phyloP scores from a whole-genome alignment of 2,113 vertebrate genomes.

The Gnathonemus longibarbis region DNA sequence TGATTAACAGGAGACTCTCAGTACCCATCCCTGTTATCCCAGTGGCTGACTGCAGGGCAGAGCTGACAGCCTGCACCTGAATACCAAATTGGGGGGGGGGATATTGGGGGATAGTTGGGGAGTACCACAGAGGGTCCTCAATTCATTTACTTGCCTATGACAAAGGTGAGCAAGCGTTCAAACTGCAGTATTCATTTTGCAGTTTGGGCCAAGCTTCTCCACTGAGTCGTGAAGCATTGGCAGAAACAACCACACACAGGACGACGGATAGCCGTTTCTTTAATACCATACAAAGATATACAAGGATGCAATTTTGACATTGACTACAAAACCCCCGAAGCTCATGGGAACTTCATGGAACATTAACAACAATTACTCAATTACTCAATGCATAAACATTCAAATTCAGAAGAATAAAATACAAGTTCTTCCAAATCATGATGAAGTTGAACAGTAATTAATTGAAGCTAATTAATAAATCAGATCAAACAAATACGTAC shows the following conservation, averaged over 20 bases:
- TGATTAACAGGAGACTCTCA: neutral
- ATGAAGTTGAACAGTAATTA: neutral
- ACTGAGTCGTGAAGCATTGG: neutral
- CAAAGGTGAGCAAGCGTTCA: neutral
- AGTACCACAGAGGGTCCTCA: neutral
- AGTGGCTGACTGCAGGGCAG: neutral
- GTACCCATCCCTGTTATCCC: neutral
- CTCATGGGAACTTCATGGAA: neutral
- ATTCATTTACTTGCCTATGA: neutral
- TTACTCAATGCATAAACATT: neutral
- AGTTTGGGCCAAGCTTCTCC: neutral
- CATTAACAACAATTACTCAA: neutral
- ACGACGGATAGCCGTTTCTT: neutral
- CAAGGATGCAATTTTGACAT: neutral
- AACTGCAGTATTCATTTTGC: neutral
- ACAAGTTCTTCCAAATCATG: neutral
- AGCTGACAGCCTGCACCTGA: neutral
- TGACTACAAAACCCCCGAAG: neutral
- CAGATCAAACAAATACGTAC: neutral
- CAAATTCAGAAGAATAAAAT: neutral
- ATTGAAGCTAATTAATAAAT: neutral
- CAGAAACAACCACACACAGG: neutral
- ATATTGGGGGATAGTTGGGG: neutral
- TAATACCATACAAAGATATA: neutral
- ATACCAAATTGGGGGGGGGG: neutral